Evolutionary conservation across 1,140 invertebrate species (phyloP).

Genomic region (Zaprionus ghesquierei): DNA sequence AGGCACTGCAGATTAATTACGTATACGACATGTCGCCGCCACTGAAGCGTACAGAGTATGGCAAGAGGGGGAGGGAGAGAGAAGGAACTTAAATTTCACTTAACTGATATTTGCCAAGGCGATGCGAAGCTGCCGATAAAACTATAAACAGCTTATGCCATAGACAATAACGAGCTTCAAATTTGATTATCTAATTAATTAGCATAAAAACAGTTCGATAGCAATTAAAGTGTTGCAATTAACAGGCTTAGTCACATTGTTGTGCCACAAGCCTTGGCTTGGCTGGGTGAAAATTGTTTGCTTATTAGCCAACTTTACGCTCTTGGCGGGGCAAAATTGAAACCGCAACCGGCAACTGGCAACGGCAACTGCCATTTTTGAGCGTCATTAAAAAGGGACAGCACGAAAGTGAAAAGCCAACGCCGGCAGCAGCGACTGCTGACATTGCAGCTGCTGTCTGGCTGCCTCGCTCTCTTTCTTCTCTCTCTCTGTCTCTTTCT

Average conservation of each 20-base stretch:
- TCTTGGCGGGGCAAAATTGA: slow-evolving; percentile 33
- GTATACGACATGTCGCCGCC: slow-evolving; percentile 25
- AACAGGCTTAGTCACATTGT: neutral
- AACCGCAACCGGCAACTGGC: slow-evolving; percentile 38
- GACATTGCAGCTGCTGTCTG: slow-evolving; percentile 20
- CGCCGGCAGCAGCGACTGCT: slow-evolving; percentile 23
- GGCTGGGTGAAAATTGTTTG: neutral
- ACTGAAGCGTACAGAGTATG: neutral
- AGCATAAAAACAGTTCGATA: neutral
- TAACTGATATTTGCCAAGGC: neutral
- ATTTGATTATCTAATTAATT: neutral
- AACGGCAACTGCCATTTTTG: slow-evolving; percentile 48
- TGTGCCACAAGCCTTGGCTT: no score
- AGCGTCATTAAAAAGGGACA: slow-evolving; percentile 64
- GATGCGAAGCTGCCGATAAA: neutral
- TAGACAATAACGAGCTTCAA: neutral
- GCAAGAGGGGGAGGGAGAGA: neutral
- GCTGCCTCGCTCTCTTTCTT: neutral
- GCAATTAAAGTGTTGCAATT: neutral
- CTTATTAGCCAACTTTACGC: slow-evolving; percentile 1
- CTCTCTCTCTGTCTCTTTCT: slow-evolving; percentile 34
- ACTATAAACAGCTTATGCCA: neutral
- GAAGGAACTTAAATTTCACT: neutral
- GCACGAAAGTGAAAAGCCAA: slow-evolving; percentile 68
- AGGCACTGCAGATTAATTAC: slow-evolving; percentile 42